Conservation (phyloP, 1,140 invertebrate species). For the Caenorhabditis inopinata region DNA sequence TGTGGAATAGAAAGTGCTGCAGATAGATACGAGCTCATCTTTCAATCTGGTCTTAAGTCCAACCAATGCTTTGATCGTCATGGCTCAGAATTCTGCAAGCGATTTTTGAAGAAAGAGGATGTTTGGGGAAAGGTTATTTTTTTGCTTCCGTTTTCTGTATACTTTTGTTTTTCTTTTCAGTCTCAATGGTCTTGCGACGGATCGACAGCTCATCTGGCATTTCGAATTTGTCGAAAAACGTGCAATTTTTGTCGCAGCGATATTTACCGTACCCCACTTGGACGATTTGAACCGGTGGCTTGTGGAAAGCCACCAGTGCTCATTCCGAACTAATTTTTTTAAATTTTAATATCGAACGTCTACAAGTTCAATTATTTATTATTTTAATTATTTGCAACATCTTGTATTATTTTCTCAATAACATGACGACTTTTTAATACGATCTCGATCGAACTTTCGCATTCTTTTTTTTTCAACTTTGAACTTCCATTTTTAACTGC, state of each 20-base stretch:
- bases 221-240: slow-evolving; percentile 49
- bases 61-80: slow-evolving; percentile 49
- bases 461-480: not conserved
- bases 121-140: slow-evolving; percentile 41
- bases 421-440: not conserved
- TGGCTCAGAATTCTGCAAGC: slow-evolving; percentile 41
- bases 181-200: slow-evolving; percentile 46
- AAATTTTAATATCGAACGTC: not conserved
- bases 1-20: slow-evolving; percentile 49
- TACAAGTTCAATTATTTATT: not conserved
- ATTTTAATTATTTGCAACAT: not conserved
- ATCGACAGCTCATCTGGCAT: slow-evolving; percentile 42
- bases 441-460: slow-evolving; percentile 27
- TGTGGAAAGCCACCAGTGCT: slow-evolving; percentile 37
- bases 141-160: not conserved
- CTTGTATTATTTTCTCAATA: not conserved
- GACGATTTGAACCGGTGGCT: slow-evolving; percentile 20
- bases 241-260: slow-evolving; percentile 47
- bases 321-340: not conserved
- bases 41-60: slow-evolving; percentile 38
- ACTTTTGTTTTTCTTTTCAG: not conserved
- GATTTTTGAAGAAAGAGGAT: slow-evolving; percentile 38
- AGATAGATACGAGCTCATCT: slow-evolving; percentile 44
- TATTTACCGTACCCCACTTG: slow-evolving; percentile 41
- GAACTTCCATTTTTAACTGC: not conserved